Conservation (phyloP, 2,888 invertebrate species). For the Horisme vitalbata region DNA sequence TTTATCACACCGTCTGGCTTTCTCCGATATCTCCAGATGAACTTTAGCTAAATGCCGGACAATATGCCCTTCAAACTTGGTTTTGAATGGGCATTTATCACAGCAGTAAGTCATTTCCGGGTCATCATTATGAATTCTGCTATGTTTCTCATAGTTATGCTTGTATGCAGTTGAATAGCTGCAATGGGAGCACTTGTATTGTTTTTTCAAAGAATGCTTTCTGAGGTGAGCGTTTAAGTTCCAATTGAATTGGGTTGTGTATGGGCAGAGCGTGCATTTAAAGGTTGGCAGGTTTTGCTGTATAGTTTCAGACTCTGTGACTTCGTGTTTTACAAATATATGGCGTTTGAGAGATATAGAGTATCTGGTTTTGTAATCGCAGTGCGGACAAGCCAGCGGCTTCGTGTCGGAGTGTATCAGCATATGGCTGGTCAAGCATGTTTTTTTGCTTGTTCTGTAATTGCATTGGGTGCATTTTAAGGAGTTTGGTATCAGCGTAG, state of each 20-base stretch:
- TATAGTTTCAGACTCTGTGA: constrained; percentile 18
- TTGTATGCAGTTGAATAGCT: constrained; percentile 38
- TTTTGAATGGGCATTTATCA: constrained; percentile 59
- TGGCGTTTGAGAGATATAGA: constrained; percentile 51
- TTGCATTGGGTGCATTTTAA: constrained; percentile 45
- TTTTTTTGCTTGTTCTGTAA: constrained; percentile 48
- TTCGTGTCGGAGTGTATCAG: constrained; percentile 46
- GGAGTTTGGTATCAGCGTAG: constrained; percentile 31
- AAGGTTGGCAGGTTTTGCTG: not conserved
- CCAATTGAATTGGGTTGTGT: constrained; percentile 38
- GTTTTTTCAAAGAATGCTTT: constrained; percentile 21
- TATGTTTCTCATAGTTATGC: constrained; percentile 48
- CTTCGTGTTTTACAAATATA: constrained; percentile 46
- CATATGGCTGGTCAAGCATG: constrained; percentile 50
- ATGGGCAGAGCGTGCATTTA: constrained; percentile 35
- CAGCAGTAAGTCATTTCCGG: constrained; percentile 43
- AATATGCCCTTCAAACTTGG: constrained; percentile 60
- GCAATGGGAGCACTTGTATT: constrained; percentile 12
- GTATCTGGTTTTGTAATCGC: constrained; percentile 56
- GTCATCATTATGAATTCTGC: constrained; percentile 40
- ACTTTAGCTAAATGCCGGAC: constrained; percentile 59
- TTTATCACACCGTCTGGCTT: constrained; percentile 52
- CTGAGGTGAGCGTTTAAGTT: constrained; percentile 45
- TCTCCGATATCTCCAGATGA: constrained; percentile 55
- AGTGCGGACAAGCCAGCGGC: constrained; percentile 45